Evolutionary conservation across 2,797 vertebrate genomes (phyloP), one percentile per base, ranked within the genome.

Genomic region (Gymnocypris eckloni): DNA sequence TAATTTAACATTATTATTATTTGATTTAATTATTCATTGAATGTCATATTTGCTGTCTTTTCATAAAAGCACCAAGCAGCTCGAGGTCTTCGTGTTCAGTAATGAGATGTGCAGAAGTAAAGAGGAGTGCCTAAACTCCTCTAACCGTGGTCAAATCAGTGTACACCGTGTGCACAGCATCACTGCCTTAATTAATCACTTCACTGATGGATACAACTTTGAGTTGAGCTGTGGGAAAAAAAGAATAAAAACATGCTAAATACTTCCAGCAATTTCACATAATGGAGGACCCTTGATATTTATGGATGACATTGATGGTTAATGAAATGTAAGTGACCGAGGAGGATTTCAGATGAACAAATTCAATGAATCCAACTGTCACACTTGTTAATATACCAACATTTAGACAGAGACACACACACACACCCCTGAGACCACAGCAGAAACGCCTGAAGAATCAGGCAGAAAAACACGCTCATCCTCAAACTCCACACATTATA

Each of bases 281-380:
- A 25, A 83, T 43, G n/a, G 41, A 54, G 28, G 52, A 52, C 45
- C 3, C 56, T 48, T 28, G 54, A 73, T 59, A 72, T 59, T 73
- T 59, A 86, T 41, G 12, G 79, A 76, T 10, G 33, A 71, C 8
- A 28, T 28, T 28, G 28, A 28, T 80, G 59, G 41, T 82, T 86
- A 77, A 84, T 83, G 48, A 78, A 86, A 69, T 82, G 59, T 61
- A 77, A 86, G 81, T 70, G 72, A 82, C 79, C 12, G n/a, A 7
- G 28, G 67, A 43, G 54, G 28, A 73, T 72, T 79, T 79, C 77
- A 85, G 15, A 75, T 56, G 56, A 50, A 56, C 41, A 56, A 83
- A 43, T 28, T 73, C 16, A 82, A 41, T 52, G 45, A 82, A 67
- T 70, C 80, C n/a, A 13, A 8, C 12, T 37, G 56, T 7, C 37